These are phyloP conservation scores for Eupithecia subfuscata DNA, from an alignment of 2,888 invertebrate species.

Conservation along the genomic window DNA sequence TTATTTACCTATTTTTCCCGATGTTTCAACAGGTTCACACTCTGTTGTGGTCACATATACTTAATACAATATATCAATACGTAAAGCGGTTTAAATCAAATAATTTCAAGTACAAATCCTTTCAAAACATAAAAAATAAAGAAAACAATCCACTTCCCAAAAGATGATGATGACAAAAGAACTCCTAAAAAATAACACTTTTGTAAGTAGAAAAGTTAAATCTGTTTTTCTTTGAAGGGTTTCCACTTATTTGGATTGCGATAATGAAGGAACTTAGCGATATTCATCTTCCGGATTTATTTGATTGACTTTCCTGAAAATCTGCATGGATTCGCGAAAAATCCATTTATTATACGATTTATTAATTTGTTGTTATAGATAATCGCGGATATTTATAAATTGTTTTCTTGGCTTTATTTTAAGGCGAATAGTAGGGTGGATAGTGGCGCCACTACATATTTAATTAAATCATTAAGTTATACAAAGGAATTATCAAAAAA, in stretches of 20 bases:
- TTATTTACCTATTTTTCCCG: too few species aligned
- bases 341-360: background rate
- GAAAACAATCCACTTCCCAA: background rate
- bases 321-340: background rate
- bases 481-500: too few species aligned
- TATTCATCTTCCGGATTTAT: slow-evolving; percentile 2
- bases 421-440: too few species aligned
- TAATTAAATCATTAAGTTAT: too few species aligned
- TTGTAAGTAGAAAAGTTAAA: slow-evolving; percentile 16
- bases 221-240: slow-evolving; percentile 7
- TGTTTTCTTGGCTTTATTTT: background rate
- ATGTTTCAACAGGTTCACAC: too few species aligned
- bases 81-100: too few species aligned
- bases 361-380: background rate
- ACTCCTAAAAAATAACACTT: background rate
- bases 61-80: too few species aligned
- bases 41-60: too few species aligned
- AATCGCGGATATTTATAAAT: background rate
- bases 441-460: too few species aligned
- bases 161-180: background rate
- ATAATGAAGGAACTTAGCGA: slow-evolving; percentile 9
- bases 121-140: background rate
- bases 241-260: slow-evolving; percentile 14
- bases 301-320: slow-evolving; percentile 1
- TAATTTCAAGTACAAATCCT: background rate